These are phyloP conservation scores for Mesaphorura yosii DNA, from an alignment of 1,140 invertebrate species.

Conservation along the genomic window DNA sequence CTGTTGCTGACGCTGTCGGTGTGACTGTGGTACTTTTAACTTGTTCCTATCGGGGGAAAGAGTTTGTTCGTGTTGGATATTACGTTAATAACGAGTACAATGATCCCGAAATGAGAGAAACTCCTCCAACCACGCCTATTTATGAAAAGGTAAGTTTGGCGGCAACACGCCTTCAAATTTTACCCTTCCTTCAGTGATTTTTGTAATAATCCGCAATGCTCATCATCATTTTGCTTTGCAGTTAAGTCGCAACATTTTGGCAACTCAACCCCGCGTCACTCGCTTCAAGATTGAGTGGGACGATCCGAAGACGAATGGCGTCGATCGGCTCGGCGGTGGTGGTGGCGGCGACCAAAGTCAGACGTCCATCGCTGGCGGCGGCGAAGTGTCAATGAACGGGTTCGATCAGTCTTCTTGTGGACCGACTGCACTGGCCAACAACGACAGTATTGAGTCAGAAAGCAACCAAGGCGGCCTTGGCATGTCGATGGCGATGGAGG, in stretches of 20 bases:
- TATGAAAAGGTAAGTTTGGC: constrained; percentile 67
- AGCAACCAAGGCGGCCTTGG: too few species aligned
- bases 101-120: constrained; percentile 85
- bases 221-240: constrained; percentile 32
- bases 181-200: too few species aligned
- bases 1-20: constrained; percentile 87
- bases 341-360: background rate
- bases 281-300: constrained; percentile 97
- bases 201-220: background rate
- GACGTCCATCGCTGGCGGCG: background rate
- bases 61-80: constrained; percentile 95
- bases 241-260: constrained; percentile 83
- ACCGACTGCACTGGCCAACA: too few species aligned
- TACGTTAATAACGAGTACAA: constrained; percentile 98
- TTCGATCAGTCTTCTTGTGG: too few species aligned
- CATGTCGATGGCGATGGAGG: too few species aligned
- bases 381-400: too few species aligned
- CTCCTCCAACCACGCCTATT: constrained; percentile 78
- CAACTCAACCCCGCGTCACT: constrained; percentile 86
- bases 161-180: constrained; percentile 1
- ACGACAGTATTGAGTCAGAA: too few species aligned
- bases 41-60: constrained; percentile 82
- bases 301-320: too few species aligned
- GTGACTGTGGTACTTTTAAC: constrained; percentile 94
- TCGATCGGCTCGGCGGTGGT: constrained; percentile 26